Evolutionary conservation across 2,888 invertebrate genomes (phyloP), one percentile per base, ranked within the genome.

Genomic region (Macrosoma leucophasiata): DNA sequence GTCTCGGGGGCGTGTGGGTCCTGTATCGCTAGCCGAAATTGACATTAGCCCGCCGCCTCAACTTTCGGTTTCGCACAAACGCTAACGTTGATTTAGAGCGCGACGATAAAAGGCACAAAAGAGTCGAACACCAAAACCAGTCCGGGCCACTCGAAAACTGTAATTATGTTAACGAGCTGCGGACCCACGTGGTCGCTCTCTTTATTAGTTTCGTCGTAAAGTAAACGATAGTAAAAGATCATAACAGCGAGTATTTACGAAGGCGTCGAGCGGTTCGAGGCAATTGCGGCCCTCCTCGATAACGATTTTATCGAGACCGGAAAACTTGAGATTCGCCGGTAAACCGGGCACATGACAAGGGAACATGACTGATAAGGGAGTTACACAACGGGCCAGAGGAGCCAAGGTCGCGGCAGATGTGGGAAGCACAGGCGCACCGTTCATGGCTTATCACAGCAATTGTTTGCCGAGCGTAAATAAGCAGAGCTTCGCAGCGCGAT

Each of bases 21-120:
- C 50, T 55, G 56, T 66, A 71, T 55, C 62, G 48, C 43, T 50
- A 56, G 28, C 11, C 26, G 9, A 9, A 25, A 13, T 13, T 20
- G 24, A 12, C 22, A 19, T 13, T 11, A 24, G 26, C 28, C 20
- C 26, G 27, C 28, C 40, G 28, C 28, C 32, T 66, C 65, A 56
- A 86, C 86, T 87, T 87, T 86, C 86, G 76, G 81, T 87, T 86
- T 87, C 75, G 75, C 71, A 66, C 58, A 64, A 63, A 59, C 56
- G 55, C 60, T 58, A 58, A 63, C 55, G 58, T 63, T 60, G 65
- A 74, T 71, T 71, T 69, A 67, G 67, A 67, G 58, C 57, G 59
- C 54, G 51, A 41, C 54, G 54, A 64, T 63, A 66, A 67, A 68
- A 66, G 61, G 51, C 50, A 57, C 48, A n/a, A n/a, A n/a, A 61